Conservation (phyloP, 2,888 invertebrate species). For the Mythimna vitellina region DNA sequence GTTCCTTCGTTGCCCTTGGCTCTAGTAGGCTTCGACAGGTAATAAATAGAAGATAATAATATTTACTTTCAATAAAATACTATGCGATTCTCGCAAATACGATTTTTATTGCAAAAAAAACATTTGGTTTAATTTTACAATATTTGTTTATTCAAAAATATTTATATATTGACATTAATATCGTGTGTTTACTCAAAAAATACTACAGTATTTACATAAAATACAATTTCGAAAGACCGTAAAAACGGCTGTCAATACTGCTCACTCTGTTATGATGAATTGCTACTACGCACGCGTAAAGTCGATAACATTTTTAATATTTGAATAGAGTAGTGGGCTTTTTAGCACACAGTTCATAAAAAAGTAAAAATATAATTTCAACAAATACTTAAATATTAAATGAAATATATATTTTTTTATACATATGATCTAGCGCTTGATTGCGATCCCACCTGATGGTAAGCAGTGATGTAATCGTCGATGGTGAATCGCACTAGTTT, state of each 20-base stretch:
- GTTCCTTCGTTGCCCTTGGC: too few species aligned
- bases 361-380: too few species aligned
- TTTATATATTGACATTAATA: neutral
- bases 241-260: constrained; percentile 5
- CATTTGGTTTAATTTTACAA: neutral
- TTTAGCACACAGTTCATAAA: too few species aligned
- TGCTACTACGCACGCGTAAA: neutral
- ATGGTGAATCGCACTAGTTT: too few species aligned
- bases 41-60: too few species aligned
- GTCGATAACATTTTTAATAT: neutral
- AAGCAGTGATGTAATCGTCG: too few species aligned
- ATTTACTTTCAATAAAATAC: constrained; percentile 6
- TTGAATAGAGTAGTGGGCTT: neutral
- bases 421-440: too few species aligned
- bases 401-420: too few species aligned
- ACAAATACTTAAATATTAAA: too few species aligned
- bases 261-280: constrained; percentile 18
- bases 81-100: neutral
- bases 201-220: neutral
- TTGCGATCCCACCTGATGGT: too few species aligned
- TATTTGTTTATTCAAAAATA: constrained; percentile 21
- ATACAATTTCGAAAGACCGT: constrained; percentile 1
- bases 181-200: constrained; percentile 1
- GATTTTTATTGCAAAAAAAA: neutral
- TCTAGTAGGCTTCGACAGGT: too few species aligned